A percentile compares a stretch with the other conserved stretches of the same genome.
Conservation (phyloP, 35 echinoderm and acorn worm genomes). For the Strongylocentrotus purpuratus region DNA sequence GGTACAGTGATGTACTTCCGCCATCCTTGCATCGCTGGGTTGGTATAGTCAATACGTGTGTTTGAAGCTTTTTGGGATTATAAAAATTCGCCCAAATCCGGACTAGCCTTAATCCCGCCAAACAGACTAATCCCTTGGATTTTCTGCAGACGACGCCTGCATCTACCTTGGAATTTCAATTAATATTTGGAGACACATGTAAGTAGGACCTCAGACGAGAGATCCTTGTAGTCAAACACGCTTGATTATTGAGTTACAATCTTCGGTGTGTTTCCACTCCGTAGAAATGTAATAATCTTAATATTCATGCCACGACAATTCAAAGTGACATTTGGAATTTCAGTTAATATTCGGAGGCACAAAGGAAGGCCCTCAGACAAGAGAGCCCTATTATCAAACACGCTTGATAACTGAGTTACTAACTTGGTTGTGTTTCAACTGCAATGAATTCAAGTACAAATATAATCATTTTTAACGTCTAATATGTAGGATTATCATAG, state of each 20-base stretch:
- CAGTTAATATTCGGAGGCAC: too few species aligned
- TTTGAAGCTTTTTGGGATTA: too few species aligned
- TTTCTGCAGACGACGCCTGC: neutral
- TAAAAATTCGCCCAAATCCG: neutral
- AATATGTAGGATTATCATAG: too few species aligned
- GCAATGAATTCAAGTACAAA: too few species aligned
- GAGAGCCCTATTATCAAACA: too few species aligned
- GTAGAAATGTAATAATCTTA: too few species aligned
- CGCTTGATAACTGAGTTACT: too few species aligned
- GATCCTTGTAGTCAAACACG: neutral
- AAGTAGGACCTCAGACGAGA: neutral
- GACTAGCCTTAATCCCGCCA: neutral
- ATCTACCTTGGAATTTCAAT: neutral
- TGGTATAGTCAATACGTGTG: neutral
- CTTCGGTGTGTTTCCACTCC: neutral
- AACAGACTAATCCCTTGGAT: neutral
- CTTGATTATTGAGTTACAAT: slow-evolving; percentile 3
- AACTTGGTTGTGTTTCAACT: too few species aligned
- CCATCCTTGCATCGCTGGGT: neutral
- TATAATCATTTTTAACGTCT: too few species aligned
- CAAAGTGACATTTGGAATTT: too few species aligned
- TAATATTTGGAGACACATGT: neutral
- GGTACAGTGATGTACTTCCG: neutral
- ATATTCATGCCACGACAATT: too few species aligned
- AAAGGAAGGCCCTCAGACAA: too few species aligned